Evolutionary conservation across 2,113 vertebrate species (phyloP).

Genomic region (Strix uralensis): DNA sequence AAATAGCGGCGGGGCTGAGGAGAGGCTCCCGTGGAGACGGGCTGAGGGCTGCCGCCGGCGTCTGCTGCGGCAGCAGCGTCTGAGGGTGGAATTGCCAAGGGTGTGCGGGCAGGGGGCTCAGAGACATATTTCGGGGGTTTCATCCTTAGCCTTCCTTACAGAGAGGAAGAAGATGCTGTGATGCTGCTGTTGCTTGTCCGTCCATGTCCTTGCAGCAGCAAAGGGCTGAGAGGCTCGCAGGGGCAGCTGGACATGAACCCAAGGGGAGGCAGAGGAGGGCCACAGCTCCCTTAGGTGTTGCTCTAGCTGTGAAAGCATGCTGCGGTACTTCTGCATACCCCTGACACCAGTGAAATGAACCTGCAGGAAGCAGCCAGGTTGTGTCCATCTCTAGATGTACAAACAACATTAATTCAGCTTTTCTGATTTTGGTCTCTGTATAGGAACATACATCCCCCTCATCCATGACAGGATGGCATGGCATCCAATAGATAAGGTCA

Average conservation of each 20-base stretch:
- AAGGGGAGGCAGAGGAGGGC: too few relatives aligned
- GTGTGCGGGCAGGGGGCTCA: not conserved
- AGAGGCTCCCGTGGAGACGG: too few relatives aligned
- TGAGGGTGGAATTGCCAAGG: not conserved
- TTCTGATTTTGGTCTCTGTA: not conserved
- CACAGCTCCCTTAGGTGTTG: not conserved
- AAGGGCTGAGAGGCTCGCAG: not conserved
- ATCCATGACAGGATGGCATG: not conserved
- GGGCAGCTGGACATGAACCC: not conserved
- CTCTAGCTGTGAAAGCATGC: fast-evolving
- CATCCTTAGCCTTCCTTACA: too few relatives aligned
- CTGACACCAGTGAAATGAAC: fast-evolving
- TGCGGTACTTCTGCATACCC: fast-evolving
- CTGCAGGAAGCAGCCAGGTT: fast-evolving
- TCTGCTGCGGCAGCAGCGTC: not conserved
- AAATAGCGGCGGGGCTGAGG: not conserved
- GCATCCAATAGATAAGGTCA: fast-evolving
- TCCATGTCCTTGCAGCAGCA: fast-evolving
- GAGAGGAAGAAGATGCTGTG: fast-evolving
- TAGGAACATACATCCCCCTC: not conserved
- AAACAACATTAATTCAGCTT: not conserved
- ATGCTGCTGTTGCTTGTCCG: fast-evolving
- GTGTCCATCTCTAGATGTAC: not conserved
- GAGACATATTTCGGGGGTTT: fast-evolving
- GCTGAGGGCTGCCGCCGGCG: not conserved